Base-by-base conservation (phyloP, 37 sponge, comb jelly and placozoan genomes). In the Dysidea cf. avara region DNA sequence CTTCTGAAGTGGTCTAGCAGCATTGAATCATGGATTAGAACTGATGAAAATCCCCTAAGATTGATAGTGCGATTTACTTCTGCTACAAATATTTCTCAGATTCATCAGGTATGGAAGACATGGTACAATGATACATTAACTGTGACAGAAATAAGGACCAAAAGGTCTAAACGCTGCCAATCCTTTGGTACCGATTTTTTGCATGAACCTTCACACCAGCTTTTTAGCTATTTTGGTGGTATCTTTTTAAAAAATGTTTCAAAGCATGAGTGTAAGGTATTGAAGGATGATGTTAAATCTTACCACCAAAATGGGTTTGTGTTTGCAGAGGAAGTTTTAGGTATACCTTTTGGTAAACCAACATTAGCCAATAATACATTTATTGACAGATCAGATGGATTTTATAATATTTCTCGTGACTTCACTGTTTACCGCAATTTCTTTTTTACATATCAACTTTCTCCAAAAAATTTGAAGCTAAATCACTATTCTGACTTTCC, bases 331-430 rank as follows among this genome's bases (percentile, higher is more conserved):
- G 25, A 34, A 0, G 58, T 72, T 7, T 39, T 72, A 0, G 17
- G 28, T 25, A 22, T 81, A 14, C 66, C 74, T 17, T 0, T 25
- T 46, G 39, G 66, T 6, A 40, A 0, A 5, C 11, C 38, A 33
- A 48, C 38, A 0, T 1, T 17, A 0, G 58, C 73, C 3, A 81
- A 81, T 30, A 48, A 18, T 26, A 73, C 82, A 25, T 38, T 81
- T 16, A 72, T 39, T 49, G 82, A 81, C 7, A 63, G 49, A 54
- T 11, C 20, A 17, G 68, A 81, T 66, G 81, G 68, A 40, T 1
- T 6, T 14, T 81, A 74, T 34, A 64, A 57, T 13, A 28, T 81
- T 13, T 12, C 61, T 11, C 46, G 55, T 74, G 60, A 24, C 22
- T 39, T 30, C 0, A 24, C 20, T 31, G 74, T 74, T 2, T 81